phyloP scores from a whole-genome alignment of 2,888 invertebrate species.

The Diplolepis rosae region DNA sequence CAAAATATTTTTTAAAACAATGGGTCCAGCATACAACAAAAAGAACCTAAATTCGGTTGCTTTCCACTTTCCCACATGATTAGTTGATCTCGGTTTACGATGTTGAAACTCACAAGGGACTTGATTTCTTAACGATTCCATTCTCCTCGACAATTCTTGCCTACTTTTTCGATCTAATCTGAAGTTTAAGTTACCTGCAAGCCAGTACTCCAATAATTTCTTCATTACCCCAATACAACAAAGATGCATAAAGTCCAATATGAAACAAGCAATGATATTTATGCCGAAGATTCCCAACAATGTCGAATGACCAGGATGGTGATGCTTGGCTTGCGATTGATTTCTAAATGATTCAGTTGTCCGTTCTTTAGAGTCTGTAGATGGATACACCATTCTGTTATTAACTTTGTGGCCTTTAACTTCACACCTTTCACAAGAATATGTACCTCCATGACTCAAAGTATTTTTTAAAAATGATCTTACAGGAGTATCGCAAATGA shows the following conservation, averaged over 20 bases:
- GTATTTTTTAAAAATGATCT: background rate
- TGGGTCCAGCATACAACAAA: conserved; percentile 48
- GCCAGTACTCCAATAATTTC: too few species aligned
- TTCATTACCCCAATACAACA: too few species aligned
- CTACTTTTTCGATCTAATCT: background rate
- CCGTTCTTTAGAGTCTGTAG: background rate
- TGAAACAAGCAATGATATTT: background rate
- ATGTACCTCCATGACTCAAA: background rate
- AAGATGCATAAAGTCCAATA: too few species aligned
- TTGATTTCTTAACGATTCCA: conserved; percentile 23
- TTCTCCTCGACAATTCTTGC: conserved; percentile 14
- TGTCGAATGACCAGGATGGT: background rate
- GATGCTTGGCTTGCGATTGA: background rate
- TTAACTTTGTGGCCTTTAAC: background rate
- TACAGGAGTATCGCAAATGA: too few species aligned
- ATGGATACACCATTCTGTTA: conserved; percentile 4
- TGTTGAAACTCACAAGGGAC: conserved; percentile 44
- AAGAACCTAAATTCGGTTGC: conserved; percentile 45
- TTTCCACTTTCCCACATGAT: conserved; percentile 37
- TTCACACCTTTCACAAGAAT: background rate
- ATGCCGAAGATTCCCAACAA: background rate
- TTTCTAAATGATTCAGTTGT: background rate
- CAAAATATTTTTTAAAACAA: conserved; percentile 43
- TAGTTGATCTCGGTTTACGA: conserved; percentile 38
- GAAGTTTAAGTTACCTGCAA: conserved; percentile 15